Percentiles rank a stretch among this genome's conserved stretches.
These are phyloP conservation scores for Elgaria multicarinata DNA, from an alignment of 2,113 vertebrate species.

Conservation along the genomic window DNA sequence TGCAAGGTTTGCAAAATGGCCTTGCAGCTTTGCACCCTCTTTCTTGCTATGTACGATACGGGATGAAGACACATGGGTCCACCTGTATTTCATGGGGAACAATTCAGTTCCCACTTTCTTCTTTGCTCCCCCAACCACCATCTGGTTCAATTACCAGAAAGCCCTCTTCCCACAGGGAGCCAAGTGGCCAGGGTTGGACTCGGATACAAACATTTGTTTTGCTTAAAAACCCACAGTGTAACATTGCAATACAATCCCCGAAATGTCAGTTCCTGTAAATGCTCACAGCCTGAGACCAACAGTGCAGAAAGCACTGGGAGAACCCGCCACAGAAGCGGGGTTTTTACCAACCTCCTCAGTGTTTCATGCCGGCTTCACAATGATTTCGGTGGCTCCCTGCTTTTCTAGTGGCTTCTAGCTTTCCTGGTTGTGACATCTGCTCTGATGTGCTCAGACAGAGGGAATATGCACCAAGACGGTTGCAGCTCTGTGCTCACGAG, in stretches of 20 bases:
- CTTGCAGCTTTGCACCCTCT: too few species aligned
- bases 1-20: too few species aligned
- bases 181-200: constrained; percentile 24
- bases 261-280: constrained; percentile 72
- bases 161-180: constrained; percentile 58
- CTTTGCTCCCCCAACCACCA: constrained; percentile 10
- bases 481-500: constrained; percentile 73
- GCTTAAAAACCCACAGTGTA: constrained; percentile 67
- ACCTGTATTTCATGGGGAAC: neutral
- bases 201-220: constrained; percentile 69
- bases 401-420: constrained; percentile 68
- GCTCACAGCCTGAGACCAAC: constrained; percentile 55
- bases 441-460: constrained; percentile 80
- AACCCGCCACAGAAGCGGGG: constrained; percentile 62
- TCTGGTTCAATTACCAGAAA: constrained; percentile 62
- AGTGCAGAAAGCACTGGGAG: constrained; percentile 69
- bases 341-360: constrained; percentile 73
- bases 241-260: constrained; percentile 52
- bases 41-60: neutral
- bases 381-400: constrained; percentile 55
- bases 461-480: constrained; percentile 82
- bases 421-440: constrained; percentile 75
- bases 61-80: neutral
- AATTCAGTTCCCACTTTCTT: neutral
- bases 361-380: constrained; percentile 63